These are phyloP conservation scores for Otus sunia DNA, from an alignment of 2,113 vertebrate species.

Conservation along the genomic window DNA sequence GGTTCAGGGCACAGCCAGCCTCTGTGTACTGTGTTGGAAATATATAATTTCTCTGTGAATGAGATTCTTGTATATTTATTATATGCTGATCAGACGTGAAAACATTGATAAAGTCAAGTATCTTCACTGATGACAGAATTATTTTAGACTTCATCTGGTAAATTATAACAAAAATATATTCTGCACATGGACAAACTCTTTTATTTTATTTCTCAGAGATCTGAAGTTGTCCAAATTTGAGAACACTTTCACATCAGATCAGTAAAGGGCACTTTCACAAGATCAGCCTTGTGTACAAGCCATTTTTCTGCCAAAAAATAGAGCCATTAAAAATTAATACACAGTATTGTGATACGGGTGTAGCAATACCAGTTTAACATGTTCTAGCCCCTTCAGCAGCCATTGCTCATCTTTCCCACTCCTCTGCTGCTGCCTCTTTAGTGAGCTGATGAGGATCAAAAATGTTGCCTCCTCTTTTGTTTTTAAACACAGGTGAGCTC, in stretches of 20 bases:
- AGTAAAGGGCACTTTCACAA: background rate
- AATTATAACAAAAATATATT: background rate
- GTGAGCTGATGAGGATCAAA: background rate
- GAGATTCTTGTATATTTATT: background rate
- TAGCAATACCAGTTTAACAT: background rate
- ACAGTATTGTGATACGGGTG: background rate
- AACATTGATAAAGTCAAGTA: background rate
- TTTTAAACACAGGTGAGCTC: background rate
- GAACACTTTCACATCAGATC: background rate
- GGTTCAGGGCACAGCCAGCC: background rate
- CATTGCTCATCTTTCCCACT: rapidly evolving
- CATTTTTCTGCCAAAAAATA: background rate
- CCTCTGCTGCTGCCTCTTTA: background rate
- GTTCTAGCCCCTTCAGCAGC: background rate
- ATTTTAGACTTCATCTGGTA: background rate
- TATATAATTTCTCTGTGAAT: background rate
- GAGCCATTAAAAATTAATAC: background rate
- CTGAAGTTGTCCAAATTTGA: background rate
- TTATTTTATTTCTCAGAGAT: background rate
- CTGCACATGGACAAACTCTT: background rate
- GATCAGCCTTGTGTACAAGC: background rate
- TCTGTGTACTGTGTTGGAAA: background rate
- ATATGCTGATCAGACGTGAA: background rate
- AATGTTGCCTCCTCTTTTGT: background rate
- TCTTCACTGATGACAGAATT: background rate